phyloP scores from a whole-genome alignment of 2,888 invertebrate species.

The Alentia gelatinosa region DNA sequence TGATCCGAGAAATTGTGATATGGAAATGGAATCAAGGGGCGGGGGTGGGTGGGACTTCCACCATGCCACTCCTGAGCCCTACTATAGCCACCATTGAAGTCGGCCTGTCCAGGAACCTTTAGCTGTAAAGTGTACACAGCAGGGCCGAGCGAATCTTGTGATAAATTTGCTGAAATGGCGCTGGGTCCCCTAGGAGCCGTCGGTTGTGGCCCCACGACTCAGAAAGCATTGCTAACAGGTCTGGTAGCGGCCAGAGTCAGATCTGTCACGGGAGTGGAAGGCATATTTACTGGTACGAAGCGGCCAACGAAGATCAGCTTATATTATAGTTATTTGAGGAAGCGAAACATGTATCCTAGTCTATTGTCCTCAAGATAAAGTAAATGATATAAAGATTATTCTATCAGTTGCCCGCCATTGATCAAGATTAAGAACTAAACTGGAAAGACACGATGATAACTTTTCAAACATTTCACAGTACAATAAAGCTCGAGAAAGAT shows the following conservation, averaged over 20 bases:
- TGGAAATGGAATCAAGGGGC: conserved; percentile 22
- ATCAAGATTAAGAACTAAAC: not conserved
- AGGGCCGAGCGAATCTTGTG: not conserved
- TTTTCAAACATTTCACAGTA: not conserved
- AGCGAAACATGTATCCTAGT: too few relatives aligned
- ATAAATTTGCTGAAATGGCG: conserved; percentile 16
- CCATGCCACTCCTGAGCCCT: not conserved
- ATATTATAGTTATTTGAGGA: too few relatives aligned
- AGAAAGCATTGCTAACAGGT: not conserved
- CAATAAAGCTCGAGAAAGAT: too few relatives aligned
- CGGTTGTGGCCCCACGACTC: not conserved
- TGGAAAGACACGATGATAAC: not conserved
- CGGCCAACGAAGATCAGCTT: too few relatives aligned
- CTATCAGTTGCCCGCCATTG: not conserved
- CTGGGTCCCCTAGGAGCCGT: not conserved
- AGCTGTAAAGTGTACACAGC: not conserved
- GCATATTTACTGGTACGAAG: not conserved
- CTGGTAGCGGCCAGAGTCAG: not conserved
- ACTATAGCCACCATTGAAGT: not conserved
- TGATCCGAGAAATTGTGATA: conserved; percentile 31
- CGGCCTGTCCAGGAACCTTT: not conserved
- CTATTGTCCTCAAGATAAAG: too few relatives aligned
- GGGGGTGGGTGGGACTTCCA: not conserved
- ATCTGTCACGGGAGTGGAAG: not conserved
- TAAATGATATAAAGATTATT: too few relatives aligned